Percentiles rank a stretch among this genome's conserved stretches.
Evolutionary conservation across 2,113 vertebrate species (phyloP).

Genomic region (Bothrops jararaca): DNA sequence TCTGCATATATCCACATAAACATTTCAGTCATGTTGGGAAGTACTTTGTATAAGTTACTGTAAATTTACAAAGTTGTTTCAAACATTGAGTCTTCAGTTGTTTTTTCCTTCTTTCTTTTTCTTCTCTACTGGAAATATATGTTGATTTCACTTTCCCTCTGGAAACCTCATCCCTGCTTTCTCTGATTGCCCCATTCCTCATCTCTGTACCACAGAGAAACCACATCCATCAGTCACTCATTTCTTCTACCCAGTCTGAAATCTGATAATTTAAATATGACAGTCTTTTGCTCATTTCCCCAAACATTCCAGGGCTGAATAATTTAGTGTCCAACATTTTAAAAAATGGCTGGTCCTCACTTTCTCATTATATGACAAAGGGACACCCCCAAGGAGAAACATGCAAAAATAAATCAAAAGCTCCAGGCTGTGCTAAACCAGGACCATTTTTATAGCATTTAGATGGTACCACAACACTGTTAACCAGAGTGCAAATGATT

Average conservation of each 20-base stretch:
- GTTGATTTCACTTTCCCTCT: constrained; percentile 21
- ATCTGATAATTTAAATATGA: constrained; percentile 39
- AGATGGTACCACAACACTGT: constrained; percentile 51
- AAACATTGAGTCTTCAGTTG: not conserved
- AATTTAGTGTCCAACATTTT: constrained; percentile 35
- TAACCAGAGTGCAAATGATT: constrained; percentile 64
- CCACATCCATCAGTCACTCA: constrained; percentile 41
- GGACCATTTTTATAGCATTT: constrained; percentile 61
- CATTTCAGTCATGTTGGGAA: constrained; percentile 36
- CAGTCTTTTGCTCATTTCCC: constrained; percentile 22
- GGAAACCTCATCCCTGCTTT: constrained; percentile 13
- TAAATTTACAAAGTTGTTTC: constrained; percentile 28
- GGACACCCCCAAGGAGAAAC: constrained; percentile 40
- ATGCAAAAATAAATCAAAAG: constrained; percentile 60
- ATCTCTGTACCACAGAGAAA: constrained; percentile 45
- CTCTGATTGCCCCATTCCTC: constrained; percentile 19
- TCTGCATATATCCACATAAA: not conserved
- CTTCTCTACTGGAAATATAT: constrained; percentile 16
- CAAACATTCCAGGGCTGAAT: constrained; percentile 23
- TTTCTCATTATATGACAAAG: not conserved
- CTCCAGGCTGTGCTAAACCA: constrained; percentile 56
- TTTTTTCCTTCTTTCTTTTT: constrained; percentile 4
- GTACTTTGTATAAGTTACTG: constrained; percentile 15
- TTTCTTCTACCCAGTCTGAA: constrained; percentile 41
- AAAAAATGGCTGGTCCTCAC: constrained; percentile 20